Evolutionary conservation across 1,140 invertebrate genomes (phyloP), one percentile per base, ranked within the genome.

Genomic region (Belonocnema kinseyi): DNA sequence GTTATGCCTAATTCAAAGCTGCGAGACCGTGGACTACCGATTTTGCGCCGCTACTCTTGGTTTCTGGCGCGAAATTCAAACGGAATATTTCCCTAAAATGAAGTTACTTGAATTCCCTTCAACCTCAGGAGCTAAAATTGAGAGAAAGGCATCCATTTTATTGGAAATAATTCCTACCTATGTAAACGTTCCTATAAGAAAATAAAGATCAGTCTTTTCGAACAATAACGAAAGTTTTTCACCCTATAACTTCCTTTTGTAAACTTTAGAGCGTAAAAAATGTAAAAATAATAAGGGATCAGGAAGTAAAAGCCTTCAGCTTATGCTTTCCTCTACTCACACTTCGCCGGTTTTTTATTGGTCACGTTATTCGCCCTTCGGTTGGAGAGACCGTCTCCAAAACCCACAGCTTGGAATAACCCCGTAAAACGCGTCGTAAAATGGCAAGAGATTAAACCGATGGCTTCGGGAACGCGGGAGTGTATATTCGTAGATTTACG

Each of bases 401-500:
- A 66, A 66, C 61, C 61, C 26, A 66, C 61, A 66, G 61, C 21
- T 66, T 66, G 14, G 26, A 66, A 66, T 66, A 66, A 66, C 61
- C 61, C 14, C 81, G 78, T 85, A 85, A 84, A 85, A 80, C 77
- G 76, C 75, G 78, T 86, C 83, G 83, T 84, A 84, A 86, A 86
- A 82, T 74, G 83, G 81, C 82, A 84, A 82, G 79, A 78, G 83
- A 84, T 84, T 86, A 84, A 86, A 84, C 78, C 81, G 17, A 53
- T 66, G 72, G 52, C 75, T 56, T 71, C 17, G 56, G 77, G 74
- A 77, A 76, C 76, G 77, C 70, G 78, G 78, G 81, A 81, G 77
- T 77, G 80, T 84, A 82, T 82, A 84, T 82, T 84, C 81, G 73
- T 79, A 79, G 75, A 86, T 86, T 86, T 86, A 86, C 83, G 85